These are phyloP conservation scores for Bradypus variegatus DNA, from an alignment of 2,797 vertebrate species.

Conservation along the genomic window DNA sequence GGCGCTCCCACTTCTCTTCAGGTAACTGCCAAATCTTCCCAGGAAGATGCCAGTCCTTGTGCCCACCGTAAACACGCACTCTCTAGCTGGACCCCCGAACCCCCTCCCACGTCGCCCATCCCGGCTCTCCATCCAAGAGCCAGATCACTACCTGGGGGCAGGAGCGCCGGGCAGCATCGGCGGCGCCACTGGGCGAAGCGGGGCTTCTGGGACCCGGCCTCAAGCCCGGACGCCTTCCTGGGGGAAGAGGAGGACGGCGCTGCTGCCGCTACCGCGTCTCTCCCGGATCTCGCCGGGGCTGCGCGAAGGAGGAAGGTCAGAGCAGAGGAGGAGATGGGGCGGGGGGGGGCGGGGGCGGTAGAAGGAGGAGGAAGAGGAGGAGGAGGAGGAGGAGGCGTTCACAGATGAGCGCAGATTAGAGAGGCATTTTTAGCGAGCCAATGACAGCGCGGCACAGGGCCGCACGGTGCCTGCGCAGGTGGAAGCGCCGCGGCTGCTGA, in stretches of 20 bases:
- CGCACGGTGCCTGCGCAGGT: constrained; percentile 54
- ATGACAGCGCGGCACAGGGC: constrained; percentile 61
- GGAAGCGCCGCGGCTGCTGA: background rate
- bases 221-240: constrained; percentile 47
- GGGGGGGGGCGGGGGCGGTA: too few relatives aligned
- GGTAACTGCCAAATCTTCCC: background rate
- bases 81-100: background rate
- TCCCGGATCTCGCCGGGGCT: constrained; percentile 37
- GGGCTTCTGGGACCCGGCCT: constrained; percentile 10
- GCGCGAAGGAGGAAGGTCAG: constrained; percentile 72
- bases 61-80: background rate
- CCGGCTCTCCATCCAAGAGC: background rate
- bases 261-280: constrained; percentile 49
- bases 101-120: background rate
- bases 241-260: constrained; percentile 37
- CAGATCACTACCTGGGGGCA: constrained; percentile 51
- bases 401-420: constrained; percentile 73
- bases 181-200: background rate
- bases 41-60: background rate
- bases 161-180: constrained; percentile 38
- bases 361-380: background rate
- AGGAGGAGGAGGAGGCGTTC: constrained; percentile 35
- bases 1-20: background rate
- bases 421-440: constrained; percentile 74
- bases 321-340: constrained; percentile 65